Evolutionary conservation across 2,113 vertebrate genomes (phyloP).

Genomic region (Galbula dea): DNA sequence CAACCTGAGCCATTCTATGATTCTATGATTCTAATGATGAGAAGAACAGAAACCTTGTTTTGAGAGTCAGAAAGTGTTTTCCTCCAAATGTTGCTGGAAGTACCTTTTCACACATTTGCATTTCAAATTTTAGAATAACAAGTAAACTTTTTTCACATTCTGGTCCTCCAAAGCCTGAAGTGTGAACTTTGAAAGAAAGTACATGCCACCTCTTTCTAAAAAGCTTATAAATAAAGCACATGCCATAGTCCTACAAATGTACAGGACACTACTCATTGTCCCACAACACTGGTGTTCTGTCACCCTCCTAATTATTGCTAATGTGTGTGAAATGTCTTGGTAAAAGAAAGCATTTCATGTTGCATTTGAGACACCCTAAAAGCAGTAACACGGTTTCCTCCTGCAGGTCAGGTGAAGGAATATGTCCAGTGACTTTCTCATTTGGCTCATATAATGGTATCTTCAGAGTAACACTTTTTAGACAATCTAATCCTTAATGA

Average conservation of each 20-base stretch:
- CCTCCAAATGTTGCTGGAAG: fast-evolving
- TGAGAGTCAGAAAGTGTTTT: not conserved
- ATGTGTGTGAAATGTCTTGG: not conserved
- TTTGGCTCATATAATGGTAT: not conserved
- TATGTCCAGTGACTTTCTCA: not conserved
- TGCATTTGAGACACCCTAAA: not conserved
- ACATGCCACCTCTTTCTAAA: not conserved
- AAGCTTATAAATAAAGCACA: not conserved
- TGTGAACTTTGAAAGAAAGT: not conserved
- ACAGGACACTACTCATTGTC: not conserved
- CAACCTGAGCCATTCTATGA: too few relatives aligned
- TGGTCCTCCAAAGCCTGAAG: not conserved
- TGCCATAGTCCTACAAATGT: not conserved
- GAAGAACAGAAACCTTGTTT: not conserved
- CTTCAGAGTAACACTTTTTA: not conserved
- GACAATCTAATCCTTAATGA: not conserved
- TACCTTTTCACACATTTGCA: not conserved
- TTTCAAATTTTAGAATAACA: not conserved
- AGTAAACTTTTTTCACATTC: not conserved
- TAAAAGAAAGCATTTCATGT: not conserved
- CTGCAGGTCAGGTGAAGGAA: not conserved
- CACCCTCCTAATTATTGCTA: not conserved
- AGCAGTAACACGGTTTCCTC: not conserved
- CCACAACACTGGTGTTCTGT: not conserved
- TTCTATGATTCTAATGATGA: not conserved